These are phyloP conservation scores for Pogona vitticeps DNA, from an alignment of 2,113 vertebrate species.

Conservation along the genomic window DNA sequence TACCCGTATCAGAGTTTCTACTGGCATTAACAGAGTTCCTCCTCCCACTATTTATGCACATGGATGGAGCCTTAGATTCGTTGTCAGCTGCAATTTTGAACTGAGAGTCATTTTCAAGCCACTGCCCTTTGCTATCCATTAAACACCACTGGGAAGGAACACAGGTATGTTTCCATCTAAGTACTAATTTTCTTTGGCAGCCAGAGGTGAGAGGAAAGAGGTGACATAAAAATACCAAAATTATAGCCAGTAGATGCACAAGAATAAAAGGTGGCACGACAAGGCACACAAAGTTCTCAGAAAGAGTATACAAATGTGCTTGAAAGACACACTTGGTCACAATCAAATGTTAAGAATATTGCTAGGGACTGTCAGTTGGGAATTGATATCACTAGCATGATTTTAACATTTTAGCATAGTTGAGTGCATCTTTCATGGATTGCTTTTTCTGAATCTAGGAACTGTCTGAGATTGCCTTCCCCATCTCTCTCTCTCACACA, in stretches of 20 bases:
- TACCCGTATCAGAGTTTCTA: slow-evolving; percentile 38
- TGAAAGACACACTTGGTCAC: slow-evolving; percentile 4
- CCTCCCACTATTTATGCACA: not conserved
- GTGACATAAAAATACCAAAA: slow-evolving; percentile 17
- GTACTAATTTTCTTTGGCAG: slow-evolving; percentile 31
- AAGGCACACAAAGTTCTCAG: not conserved
- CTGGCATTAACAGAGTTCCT: slow-evolving; percentile 52
- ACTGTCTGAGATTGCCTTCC: not conserved
- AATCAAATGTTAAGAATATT: slow-evolving; percentile 2
- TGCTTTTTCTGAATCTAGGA: not conserved
- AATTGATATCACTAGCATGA: not conserved
- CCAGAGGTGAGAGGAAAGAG: slow-evolving; percentile 19
- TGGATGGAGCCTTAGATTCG: not conserved
- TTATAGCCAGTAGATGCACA: slow-evolving; percentile 7
- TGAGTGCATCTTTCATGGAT: not conserved
- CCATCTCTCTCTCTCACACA: too few relatives aligned
- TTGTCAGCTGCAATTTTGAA: slow-evolving; percentile 20
- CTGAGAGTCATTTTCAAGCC: slow-evolving; percentile 22
- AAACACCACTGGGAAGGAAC: slow-evolving; percentile 20
- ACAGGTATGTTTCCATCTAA: slow-evolving; percentile 13
- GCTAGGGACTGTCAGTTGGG: not conserved
- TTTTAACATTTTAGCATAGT: not conserved
- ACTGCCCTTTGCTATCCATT: slow-evolving; percentile 29
- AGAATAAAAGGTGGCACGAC: slow-evolving; percentile 2
- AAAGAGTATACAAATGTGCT: not conserved